A percentile compares a stretch with the other conserved stretches of the same genome.
Evolutionary conservation across 2,113 vertebrate genomes (phyloP).

Genomic region (Saguinus imperator): DNA sequence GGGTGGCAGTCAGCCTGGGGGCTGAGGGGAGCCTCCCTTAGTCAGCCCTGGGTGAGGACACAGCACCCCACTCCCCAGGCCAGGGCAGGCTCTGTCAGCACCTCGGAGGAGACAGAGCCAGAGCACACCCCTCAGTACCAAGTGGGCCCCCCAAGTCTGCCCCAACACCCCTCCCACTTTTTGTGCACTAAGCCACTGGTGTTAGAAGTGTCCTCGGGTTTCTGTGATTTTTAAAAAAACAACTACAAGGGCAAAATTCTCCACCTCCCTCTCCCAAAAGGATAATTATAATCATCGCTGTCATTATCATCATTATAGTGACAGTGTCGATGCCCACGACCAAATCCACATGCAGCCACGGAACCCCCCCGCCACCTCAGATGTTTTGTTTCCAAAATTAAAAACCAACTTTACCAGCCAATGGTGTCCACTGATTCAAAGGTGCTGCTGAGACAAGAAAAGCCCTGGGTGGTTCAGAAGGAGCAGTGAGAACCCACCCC

Average conservation of each 20-base stretch:
- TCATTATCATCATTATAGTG: neutral
- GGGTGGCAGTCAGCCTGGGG: slow-evolving; percentile 41
- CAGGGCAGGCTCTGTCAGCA: neutral
- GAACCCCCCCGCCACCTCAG: neutral
- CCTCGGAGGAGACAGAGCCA: neutral
- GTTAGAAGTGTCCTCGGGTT: neutral
- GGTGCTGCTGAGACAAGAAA: neutral
- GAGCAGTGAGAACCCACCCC: neutral
- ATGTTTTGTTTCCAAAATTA: slow-evolving; percentile 47
- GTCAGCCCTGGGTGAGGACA: neutral
- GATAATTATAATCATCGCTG: neutral
- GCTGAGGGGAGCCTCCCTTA: neutral
- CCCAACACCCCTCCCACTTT: neutral
- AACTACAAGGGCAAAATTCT: neutral
- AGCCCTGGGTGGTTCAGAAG: neutral
- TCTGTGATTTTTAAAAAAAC: neutral
- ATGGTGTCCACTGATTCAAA: neutral
- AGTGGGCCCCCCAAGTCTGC: neutral
- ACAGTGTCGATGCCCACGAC: neutral
- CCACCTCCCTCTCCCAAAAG: slow-evolving; percentile 30
- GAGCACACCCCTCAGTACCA: neutral
- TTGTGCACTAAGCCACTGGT: neutral
- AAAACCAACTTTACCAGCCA: slow-evolving; percentile 27
- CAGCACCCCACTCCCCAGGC: neutral
- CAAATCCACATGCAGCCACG: neutral